Evolutionary conservation across 2,888 invertebrate genomes (phyloP).

Genomic region (Melanotus villosus): DNA sequence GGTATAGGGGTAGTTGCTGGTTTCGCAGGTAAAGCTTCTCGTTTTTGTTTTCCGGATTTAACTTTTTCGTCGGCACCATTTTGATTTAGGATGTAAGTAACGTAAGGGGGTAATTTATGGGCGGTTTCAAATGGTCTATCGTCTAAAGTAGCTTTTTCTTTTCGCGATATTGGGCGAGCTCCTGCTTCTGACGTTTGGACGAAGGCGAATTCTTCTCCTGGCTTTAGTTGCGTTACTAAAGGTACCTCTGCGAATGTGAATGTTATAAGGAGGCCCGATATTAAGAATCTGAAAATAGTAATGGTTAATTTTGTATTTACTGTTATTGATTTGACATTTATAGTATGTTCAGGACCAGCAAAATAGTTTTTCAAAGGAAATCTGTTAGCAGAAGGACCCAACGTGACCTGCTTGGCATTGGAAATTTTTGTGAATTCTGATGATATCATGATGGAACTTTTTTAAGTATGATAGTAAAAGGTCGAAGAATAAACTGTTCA

Average conservation of each 20-base stretch:
- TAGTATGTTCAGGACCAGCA: no score
- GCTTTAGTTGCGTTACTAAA: constrained; percentile 75
- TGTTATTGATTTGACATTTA: no score
- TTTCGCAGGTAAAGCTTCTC: constrained; percentile 58
- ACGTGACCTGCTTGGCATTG: no score
- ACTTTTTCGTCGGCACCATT: constrained; percentile 61
- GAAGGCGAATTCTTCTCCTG: constrained; percentile 78
- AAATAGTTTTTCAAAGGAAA: no score
- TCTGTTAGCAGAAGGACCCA: no score
- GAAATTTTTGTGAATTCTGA: no score
- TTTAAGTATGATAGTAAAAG: no score
- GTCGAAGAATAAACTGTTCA: no score
- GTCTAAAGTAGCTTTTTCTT: constrained; percentile 59
- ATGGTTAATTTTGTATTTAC: no score
- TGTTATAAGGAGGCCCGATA: constrained; percentile 49
- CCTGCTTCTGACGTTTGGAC: constrained; percentile 69
- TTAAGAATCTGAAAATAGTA: constrained; percentile 57
- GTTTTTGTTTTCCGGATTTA: constrained; percentile 49
- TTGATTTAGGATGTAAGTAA: constrained; percentile 64
- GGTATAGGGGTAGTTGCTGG: constrained; percentile 55
- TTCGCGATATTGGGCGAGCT: constrained; percentile 62
- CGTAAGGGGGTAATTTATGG: constrained; percentile 77
- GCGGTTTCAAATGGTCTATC: constrained; percentile 76
- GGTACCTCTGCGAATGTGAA: constrained; percentile 68
- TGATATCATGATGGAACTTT: no score